Percentiles rank a stretch among this genome's conserved stretches.
Evolutionary conservation across 2,888 invertebrate species (phyloP).

Genomic region (Neria commutata): DNA sequence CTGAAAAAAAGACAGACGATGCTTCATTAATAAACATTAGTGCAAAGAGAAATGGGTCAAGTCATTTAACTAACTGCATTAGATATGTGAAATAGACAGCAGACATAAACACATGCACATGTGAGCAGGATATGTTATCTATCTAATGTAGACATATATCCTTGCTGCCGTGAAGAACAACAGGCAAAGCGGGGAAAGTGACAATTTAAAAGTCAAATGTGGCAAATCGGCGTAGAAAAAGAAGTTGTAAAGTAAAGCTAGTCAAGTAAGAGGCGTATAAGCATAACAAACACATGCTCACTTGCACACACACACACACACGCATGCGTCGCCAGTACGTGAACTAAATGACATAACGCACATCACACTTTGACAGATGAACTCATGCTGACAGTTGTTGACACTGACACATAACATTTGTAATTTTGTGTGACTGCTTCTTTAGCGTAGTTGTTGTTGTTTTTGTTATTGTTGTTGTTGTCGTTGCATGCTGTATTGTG

Average conservation of each 20-base stretch:
- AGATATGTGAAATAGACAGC: background rate
- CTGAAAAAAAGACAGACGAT: too few relatives aligned
- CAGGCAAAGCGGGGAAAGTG: too few relatives aligned
- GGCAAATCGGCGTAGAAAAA: conserved; percentile 13
- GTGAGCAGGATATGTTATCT: too few relatives aligned
- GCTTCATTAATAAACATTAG: conserved; percentile 3
- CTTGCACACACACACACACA: background rate
- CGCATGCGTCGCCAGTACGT: background rate
- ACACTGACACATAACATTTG: conserved; percentile 45
- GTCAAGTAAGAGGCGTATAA: conserved; percentile 30
- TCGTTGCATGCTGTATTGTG: too few relatives aligned
- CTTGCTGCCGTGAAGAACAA: conserved; percentile 13
- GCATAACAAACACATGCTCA: background rate
- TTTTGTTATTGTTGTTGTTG: background rate
- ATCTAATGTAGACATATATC: background rate
- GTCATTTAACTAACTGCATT: background rate
- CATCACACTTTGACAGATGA: conserved; percentile 59
- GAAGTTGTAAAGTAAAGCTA: conserved; percentile 33
- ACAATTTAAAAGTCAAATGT: conserved; percentile 37
- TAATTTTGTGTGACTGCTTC: conserved; percentile 31
- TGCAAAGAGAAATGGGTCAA: background rate
- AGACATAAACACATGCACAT: too few relatives aligned
- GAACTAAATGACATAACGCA: background rate
- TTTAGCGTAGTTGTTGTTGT: too few relatives aligned
- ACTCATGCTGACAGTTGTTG: conserved; percentile 53